Evolutionary conservation across 2,113 vertebrate genomes (phyloP).

Genomic region (Perca schrenkii): DNA sequence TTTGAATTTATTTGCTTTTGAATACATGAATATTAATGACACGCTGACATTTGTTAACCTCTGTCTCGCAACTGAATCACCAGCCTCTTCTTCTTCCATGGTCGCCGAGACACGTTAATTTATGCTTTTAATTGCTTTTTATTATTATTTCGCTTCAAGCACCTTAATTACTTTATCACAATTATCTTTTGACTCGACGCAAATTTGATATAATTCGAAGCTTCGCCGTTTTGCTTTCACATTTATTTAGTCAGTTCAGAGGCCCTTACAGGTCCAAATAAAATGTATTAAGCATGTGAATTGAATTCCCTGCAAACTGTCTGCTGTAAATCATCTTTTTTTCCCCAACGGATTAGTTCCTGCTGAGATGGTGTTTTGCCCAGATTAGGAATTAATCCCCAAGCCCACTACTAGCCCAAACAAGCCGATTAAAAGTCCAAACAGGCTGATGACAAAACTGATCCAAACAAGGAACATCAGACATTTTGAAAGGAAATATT

Average conservation of each 20-base stretch:
- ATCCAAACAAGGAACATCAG: background rate
- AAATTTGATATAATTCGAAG: slow-evolving; percentile 30
- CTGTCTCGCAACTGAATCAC: slow-evolving; percentile 59
- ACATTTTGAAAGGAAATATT: background rate
- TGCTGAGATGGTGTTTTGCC: slow-evolving; percentile 42
- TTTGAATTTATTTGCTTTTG: slow-evolving; percentile 85
- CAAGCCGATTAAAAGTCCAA: slow-evolving; percentile 33
- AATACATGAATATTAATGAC: slow-evolving; percentile 86
- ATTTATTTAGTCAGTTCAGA: slow-evolving; percentile 4
- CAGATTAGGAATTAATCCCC: slow-evolving; percentile 65
- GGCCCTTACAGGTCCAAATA: background rate
- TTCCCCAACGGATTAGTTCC: slow-evolving; percentile 57
- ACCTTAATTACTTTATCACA: slow-evolving; percentile 39
- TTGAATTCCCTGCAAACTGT: slow-evolving; percentile 34
- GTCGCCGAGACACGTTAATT: slow-evolving; percentile 32
- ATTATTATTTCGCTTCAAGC: slow-evolving; percentile 36
- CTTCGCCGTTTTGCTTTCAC: slow-evolving; percentile 2
- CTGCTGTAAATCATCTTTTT: slow-evolving; percentile 30
- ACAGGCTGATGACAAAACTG: slow-evolving; percentile 11
- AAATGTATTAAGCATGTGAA: background rate
- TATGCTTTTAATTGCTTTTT: slow-evolving; percentile 60
- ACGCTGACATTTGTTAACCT: slow-evolving; percentile 83
- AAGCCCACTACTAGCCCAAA: slow-evolving; percentile 16
- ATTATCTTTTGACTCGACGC: background rate
- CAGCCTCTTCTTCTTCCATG: slow-evolving; percentile 56